These are phyloP conservation scores for Coregonus ussuriensis DNA, from an alignment of 2,797 vertebrate species.

Conservation along the genomic window DNA sequence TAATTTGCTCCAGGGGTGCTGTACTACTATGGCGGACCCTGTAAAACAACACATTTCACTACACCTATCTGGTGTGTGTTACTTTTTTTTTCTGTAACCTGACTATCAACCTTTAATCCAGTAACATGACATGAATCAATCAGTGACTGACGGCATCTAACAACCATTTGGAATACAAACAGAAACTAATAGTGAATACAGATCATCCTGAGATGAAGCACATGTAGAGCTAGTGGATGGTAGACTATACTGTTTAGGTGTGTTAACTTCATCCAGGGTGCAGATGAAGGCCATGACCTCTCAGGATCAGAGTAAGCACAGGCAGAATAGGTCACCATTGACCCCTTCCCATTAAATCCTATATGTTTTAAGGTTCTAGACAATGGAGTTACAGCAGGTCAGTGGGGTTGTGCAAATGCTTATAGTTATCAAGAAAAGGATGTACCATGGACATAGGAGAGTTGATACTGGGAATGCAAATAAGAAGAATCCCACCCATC, in stretches of 20 bases:
- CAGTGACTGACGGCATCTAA: not conserved
- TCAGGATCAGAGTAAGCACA: slow-evolving; percentile 8
- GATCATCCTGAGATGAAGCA: not conserved
- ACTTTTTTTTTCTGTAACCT: not conserved
- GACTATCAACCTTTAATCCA: not conserved
- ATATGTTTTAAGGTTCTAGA: slow-evolving; percentile 8
- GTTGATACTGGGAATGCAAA: not conserved
- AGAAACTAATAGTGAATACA: not conserved
- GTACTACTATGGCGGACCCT: too few relatives aligned
- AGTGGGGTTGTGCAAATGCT: slow-evolving; percentile 5
- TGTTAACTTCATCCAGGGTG: not conserved
- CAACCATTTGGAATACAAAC: not conserved
- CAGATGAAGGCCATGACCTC: slow-evolving; percentile 12
- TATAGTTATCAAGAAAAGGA: not conserved
- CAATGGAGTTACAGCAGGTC: not conserved
- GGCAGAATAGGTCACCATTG: not conserved
- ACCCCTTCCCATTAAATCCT: slow-evolving; percentile 19
- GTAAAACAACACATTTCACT: too few relatives aligned
- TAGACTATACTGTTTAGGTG: not conserved
- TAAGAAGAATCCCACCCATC: not conserved
- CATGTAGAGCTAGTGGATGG: not conserved
- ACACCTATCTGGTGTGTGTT: not conserved
- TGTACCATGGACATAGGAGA: not conserved
- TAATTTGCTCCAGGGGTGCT: too few relatives aligned
- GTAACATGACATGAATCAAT: not conserved